Evolutionary conservation across 2,113 vertebrate genomes (phyloP).

Genomic region (Grus americana): DNA sequence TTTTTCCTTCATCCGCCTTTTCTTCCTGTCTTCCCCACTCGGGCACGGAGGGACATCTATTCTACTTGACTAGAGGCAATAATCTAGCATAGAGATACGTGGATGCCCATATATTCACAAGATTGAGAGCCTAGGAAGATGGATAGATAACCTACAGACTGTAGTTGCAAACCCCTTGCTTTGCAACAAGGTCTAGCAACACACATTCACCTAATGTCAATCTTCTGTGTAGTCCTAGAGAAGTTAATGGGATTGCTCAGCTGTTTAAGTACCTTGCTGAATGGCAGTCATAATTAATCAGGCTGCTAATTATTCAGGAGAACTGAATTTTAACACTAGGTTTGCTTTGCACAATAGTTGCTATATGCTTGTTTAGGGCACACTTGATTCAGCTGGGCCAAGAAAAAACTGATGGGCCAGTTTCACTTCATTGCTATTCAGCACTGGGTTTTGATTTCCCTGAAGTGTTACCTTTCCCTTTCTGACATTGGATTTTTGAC

Average conservation of each 20-base stretch:
- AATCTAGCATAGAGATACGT: not conserved
- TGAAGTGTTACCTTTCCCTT: not conserved
- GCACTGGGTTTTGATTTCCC: not conserved
- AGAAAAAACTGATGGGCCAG: not conserved
- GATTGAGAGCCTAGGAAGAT: not conserved
- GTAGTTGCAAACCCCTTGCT: not conserved
- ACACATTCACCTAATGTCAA: not conserved
- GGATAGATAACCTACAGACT: not conserved
- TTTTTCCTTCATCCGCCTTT: not conserved
- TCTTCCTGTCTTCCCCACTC: not conserved
- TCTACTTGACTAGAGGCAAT: not conserved
- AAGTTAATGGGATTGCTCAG: conserved; percentile 23
- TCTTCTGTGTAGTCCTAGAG: not conserved
- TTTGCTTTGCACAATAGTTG: conserved; percentile 3
- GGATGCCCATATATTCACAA: not conserved
- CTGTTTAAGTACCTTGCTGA: conserved; percentile 7
- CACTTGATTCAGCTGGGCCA: not conserved
- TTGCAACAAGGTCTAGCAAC: not conserved
- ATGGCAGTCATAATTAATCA: conserved; percentile 16
- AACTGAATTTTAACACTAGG: not conserved
- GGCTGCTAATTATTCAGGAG: conserved; percentile 48
- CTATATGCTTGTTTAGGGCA: not conserved
- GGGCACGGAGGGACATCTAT: not conserved
- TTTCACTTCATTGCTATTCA: not conserved
- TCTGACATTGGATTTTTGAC: not conserved